These are phyloP conservation scores for Parauchenoglanis ngamensis DNA, from an alignment of 2,797 vertebrate species.

Conservation along the genomic window DNA sequence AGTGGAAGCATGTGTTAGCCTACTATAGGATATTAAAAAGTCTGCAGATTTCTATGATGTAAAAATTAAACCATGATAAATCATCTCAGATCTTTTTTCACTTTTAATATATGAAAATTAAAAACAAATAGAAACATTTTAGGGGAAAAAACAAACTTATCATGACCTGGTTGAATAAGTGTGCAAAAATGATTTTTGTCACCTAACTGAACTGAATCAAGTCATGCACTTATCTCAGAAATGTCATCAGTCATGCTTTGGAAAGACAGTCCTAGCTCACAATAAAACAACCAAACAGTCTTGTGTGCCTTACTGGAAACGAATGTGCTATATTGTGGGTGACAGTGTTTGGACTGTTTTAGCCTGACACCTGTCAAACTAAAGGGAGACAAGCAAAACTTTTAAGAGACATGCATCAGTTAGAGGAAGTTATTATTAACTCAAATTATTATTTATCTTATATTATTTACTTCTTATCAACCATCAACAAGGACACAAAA, in stretches of 20 bases:
- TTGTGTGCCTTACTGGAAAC: not conserved
- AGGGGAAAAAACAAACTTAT: not conserved
- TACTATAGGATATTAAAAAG: not conserved
- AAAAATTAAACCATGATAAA: not conserved
- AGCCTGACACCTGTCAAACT: slow-evolving; percentile 29
- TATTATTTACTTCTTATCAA: not conserved
- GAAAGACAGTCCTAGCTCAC: not conserved
- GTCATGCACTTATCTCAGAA: not conserved
- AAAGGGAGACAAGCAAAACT: slow-evolving; percentile 20
- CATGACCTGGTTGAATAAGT: not conserved
- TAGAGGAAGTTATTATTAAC: slow-evolving; percentile 26
- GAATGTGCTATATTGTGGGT: not conserved
- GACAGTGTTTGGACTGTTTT: slow-evolving; percentile 8
- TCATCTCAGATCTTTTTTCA: not conserved
- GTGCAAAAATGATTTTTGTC: not conserved
- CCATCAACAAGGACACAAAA: not conserved
- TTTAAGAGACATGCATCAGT: slow-evolving; percentile 30
- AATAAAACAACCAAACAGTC: not conserved
- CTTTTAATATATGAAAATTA: not conserved
- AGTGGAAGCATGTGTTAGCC: not conserved
- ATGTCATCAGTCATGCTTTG: not conserved
- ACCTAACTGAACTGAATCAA: not conserved
- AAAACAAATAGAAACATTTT: not conserved
- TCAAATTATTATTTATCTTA: not conserved
- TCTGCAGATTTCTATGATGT: not conserved